Evolutionary conservation across 2,797 vertebrate genomes (phyloP), one percentile per base, ranked within the genome.

Genomic region (Eulemur mongoz): DNA sequence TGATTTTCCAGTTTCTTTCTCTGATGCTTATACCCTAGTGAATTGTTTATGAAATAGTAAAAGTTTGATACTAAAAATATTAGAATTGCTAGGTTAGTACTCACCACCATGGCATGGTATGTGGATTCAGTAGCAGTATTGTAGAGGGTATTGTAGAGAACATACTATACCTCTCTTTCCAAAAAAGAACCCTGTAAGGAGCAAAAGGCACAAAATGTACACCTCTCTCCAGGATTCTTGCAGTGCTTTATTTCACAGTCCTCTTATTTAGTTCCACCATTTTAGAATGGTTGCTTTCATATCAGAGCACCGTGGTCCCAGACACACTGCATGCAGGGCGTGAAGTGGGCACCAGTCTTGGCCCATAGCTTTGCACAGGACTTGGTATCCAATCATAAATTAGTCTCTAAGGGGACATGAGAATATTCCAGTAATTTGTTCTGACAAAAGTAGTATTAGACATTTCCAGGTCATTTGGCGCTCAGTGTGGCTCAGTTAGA

Each of bases 381-480:
- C 57, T 57, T 73, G 52, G 63, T 63, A 23, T 32, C 63, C 10
- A 25, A 7, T 78, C 30, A 22, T 40, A 95, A 86, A 93, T 91
- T 80, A 73, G 83, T 76, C 63, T 75, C 48, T 65, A 12, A 86
- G 45, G n/a, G 73, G 67, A 84, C 54, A 6, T 25, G 86, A 91
- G 43, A n/a, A 8, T 52, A 95, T 75, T 54, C 48, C 35, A 78
- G 61, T 95, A 89, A 96, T 96, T 93, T 92, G 85, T 90, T 96
- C 91, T 94, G 96, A 97, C 91, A 96, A 93, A 97, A 94, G 93
- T 97, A 94, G 35, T 35, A 88, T 80, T 76, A 70, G 90, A 91
- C 69, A 94, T 95, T 97, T 97, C 94, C 90, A 96, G 97, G 93
- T 96, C 95, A 96, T 81, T 97, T 81, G 94, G 75, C 67, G 15